These are phyloP conservation scores for Ophioderma brevispina DNA, from an alignment of 35 echinoderm and acorn worm genomes.

Conservation along the genomic window DNA sequence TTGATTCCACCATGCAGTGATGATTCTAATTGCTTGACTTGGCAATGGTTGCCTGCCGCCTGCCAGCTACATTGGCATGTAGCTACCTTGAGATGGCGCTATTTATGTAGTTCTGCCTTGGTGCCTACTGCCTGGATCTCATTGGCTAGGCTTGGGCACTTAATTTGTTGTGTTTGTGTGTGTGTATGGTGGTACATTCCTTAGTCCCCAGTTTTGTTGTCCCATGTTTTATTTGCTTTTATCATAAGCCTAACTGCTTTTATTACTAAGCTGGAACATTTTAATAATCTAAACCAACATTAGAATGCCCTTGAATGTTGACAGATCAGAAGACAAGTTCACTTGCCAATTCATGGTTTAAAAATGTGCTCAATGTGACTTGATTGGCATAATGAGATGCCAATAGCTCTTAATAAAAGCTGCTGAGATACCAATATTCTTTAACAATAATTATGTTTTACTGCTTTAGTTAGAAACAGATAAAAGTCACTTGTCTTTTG, in stretches of 20 bases:
- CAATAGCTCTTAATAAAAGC: no score
- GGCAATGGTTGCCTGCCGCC: background rate
- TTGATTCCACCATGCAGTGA: slow-evolving; percentile 3
- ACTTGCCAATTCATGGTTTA: no score
- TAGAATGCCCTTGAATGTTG: no score
- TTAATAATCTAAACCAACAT: background rate
- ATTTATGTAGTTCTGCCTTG: background rate
- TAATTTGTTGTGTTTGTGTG: background rate
- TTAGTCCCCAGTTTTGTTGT: background rate
- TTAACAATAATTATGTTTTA: no score
- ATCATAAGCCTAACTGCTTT: background rate
- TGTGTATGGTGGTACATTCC: background rate
- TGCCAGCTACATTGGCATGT: background rate
- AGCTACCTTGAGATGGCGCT: background rate
- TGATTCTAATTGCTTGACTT: no score
- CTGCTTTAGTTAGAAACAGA: no score
- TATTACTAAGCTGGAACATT: background rate
- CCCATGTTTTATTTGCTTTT: background rate
- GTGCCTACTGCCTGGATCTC: background rate
- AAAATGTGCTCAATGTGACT: no score
- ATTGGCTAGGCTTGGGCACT: background rate
- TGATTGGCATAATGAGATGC: no score
- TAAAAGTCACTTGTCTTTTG: no score
- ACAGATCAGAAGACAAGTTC: no score
- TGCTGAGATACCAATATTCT: no score